phyloP scores from a whole-genome alignment of 2,797 vertebrate genomes.

The Sternotherus odoratus region DNA sequence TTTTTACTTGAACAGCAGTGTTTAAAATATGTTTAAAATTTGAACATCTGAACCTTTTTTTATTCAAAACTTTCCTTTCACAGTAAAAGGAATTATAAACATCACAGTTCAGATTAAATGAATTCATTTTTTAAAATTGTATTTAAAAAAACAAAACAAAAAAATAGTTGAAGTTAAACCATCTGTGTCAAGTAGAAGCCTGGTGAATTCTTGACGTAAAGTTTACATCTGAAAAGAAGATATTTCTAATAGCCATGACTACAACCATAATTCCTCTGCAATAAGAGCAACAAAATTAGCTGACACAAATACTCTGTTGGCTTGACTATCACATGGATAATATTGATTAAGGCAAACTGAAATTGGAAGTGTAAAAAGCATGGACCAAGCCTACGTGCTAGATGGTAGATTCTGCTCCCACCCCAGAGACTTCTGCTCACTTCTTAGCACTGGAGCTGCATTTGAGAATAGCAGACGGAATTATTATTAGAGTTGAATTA shows the following conservation, averaged over 20 bases:
- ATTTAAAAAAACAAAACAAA: neutral
- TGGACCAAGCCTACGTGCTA: conserved; percentile 36
- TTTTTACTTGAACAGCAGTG: neutral
- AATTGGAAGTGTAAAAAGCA: conserved; percentile 58
- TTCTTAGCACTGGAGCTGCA: conserved; percentile 48
- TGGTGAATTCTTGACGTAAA: neutral
- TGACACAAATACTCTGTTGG: conserved; percentile 8
- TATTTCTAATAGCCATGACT: neutral
- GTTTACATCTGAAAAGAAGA: neutral
- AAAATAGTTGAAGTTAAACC: neutral
- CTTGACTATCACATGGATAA: conserved; percentile 42
- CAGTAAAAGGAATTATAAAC: neutral
- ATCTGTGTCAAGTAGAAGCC: neutral
- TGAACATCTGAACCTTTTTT: neutral
- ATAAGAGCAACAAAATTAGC: conserved; percentile 5
- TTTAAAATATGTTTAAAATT: neutral
- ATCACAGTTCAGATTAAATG: neutral
- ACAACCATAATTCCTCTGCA: neutral
- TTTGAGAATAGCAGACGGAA: conserved; percentile 43
- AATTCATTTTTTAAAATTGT: neutral
- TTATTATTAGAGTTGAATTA: conserved; percentile 41
- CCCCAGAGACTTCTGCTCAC: conserved; percentile 32
- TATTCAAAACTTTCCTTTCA: neutral
- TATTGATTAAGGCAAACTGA: conserved; percentile 54
- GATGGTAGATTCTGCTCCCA: conserved; percentile 18